Base-by-base conservation (phyloP, 1,140 invertebrate genomes). In the Drosophila fuyamai region DNA sequence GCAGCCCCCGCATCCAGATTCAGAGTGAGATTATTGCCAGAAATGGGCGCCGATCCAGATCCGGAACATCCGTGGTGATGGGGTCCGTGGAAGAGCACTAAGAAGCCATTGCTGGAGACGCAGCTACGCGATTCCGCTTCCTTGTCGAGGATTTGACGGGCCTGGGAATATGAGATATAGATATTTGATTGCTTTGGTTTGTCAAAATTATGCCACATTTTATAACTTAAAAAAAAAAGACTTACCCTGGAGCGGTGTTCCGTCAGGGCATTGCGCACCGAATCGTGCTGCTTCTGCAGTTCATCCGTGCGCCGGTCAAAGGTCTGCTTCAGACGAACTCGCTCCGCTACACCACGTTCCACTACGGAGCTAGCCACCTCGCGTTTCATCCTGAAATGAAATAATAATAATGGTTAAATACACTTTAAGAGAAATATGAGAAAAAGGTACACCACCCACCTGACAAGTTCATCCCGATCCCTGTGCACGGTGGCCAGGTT, bases 381-480 rank as follows among this genome's bases (percentile, higher is more conserved):
- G 35, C 96, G 93, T 81, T 96, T 96, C 92, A 96, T 95, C 76
- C 95, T 94, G 68, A 13, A 0, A 27, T 0, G 5, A 14, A 29
- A 36, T 4, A 7, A 5, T 41, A 32, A 1, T 0, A 8, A 32
- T 32, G 29, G 8, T 4, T 6, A 29, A 48, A 4, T 10, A 1
- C 35, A 16, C 4, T n/a, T 47, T n/a, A 36, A 13, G 0, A 41
- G 10, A 0, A 27, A 13, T 5, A 1, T 2, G 2, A n/a, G 2
- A n/a, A 1, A 9, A 0, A n/a, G 2, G 1, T 16, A 7, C 5
- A 0, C 14, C 10, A 43, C 81, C 93, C 93, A 93, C 93, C 96
- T 95, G 41, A 96, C 96, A 70, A 98, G 94, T 92, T 98, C 98
- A 80, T 98, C 97, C 89, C 98, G 96, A 90, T 99, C 98, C 80